Base-by-base conservation (phyloP, 2,797 vertebrate species). In the Rousettus madagascariensis region DNA sequence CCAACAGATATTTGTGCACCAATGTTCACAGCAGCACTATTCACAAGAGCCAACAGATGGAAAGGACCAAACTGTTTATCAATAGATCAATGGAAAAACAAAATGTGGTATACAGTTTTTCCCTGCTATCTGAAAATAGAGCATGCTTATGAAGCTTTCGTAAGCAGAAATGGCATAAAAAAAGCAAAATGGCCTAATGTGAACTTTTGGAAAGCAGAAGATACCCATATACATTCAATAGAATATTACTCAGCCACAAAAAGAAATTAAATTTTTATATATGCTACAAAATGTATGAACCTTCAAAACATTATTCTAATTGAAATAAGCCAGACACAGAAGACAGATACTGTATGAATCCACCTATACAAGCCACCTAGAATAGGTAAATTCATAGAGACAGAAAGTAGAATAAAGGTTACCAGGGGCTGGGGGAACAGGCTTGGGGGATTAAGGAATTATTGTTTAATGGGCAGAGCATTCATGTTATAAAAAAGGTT, bases 371-470 rank as follows among this genome's bases (percentile, higher is more conserved):
- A 75, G 9, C 17, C 2, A 57, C 33, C 46, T 10, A 51, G 79
- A 88, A 80, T 0, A 66, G 49, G 57, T 79, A 63, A 61, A 72
- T 61, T 55, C 49, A 49, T 2, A 6, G 15, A 86, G 57, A 46
- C 30, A 20, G 16, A n/a, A 78, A 43, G 57, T 11, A 7, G 2
- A 75, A 41, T 13, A 77, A 59, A 68, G 16, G 77, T 38, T 49
- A 59, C n/a, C 38, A 8, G 75, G 46, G n/a, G 26, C 28, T 30
- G n/a, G 12, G 2, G 1, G 5, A 33, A 53, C 6, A 13, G n/a
- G 16, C 10, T 9, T 16, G 16, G 0, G 1, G 4, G 4, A 5
- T 16, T 5, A 6, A 24, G 17, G 38, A 59, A 49, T 38, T 43
- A 41, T 3, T 30, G 63, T 53, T 24, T 68, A 59, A 61, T 8